Base-by-base conservation (phyloP, 2,888 invertebrate genomes). In the Trichacis sp. region DNA sequence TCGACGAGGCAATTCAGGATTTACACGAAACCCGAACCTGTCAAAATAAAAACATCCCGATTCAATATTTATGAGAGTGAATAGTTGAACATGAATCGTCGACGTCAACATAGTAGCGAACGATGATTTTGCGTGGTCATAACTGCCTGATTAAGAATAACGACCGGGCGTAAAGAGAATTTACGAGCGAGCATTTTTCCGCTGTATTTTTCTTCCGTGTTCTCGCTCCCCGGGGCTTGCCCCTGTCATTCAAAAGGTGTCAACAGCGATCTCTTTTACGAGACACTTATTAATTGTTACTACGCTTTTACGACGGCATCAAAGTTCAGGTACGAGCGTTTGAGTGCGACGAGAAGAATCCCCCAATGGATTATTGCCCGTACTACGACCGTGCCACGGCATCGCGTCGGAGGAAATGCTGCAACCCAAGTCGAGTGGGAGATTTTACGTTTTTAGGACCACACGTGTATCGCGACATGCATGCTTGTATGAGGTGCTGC, bases 241-340 rank as follows among this genome's bases (percentile, higher is more conserved):
- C 19, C 82, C 82, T 85, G 82, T 83, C 82, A 85, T 82, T 83
- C 81, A 85, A 83, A 85, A 86, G 85, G 86, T 87, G 87, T 87
- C 86, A 86, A 87, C 86, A 84, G 84, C 85, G 86, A 87, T 87
- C 85, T 85, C 85, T 87, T 87, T 87, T 87, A 87, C 86, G 87
- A 85, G 85, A 86, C 86, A 85, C 85, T 87, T 87, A 87, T 87
- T 87, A 87, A 87, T 86, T 86, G 86, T 87, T 86, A 87, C 85
- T 85, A 84, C 83, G 81, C 78, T 85, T 87, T 87, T 87, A 87
- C 86, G 87, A 86, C 77, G 82, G 75, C 83, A 84, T 87, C 87
- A 87, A 87, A 86, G 86, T 86, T 72, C 82, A 76, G 76, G 75
- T 76, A 81, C 81, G 78, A 80, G 73, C 76, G 73, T 80, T 80